Base-by-base conservation (phyloP, 2,888 invertebrate species). In the Myopa testacea region DNA sequence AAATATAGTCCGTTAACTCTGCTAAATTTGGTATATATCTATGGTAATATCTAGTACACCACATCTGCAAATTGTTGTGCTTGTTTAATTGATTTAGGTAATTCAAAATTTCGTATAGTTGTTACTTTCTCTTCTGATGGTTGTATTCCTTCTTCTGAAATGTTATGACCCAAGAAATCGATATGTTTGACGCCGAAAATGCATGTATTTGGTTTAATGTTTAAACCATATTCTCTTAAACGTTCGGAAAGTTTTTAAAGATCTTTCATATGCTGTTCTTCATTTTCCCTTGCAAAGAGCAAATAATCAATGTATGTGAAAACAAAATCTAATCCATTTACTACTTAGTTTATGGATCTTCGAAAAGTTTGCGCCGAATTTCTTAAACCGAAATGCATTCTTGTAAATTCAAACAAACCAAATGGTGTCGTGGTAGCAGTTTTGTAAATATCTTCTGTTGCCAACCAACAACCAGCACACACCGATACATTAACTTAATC, bases 331-430 rank as follows among this genome's bases (percentile, higher is more conserved):
- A 78, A 37, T 19, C 75, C 75, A n/a, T 12, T 12, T 19, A 76
- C 52, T 4, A 73, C 76, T 55, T 73, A 65, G 55, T 79, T 50
- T 8, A 19, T 45, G 4, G 45, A 50, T 50, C 45, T 45, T 12
- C 19, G 50, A n/a, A 68, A 68, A n/a, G 26, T 50, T 45, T 68
- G 50, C 19, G 68, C 50, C 10, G 26, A n/a, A n/a, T 50, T 45
- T 68, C 26, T 50, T 68, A 77, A 67, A 38, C 75, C 72, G 62
- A 72, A 78, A 4, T 65, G 74, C 76, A 79, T 74, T n/a, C 73
- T 38, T 12, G 62, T 26, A 60, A 76, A 74, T 52, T 79, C 76
- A 26, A 63, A 71, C 37, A 70, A 63, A 50, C n/a, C n/a, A n/a
- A n/a, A n/a, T n/a, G n/a, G n/a, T n/a, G n/a, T n/a, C n/a, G n/a